phyloP scores from a whole-genome alignment of 2,888 invertebrate genomes.

The Ferrisia virgata region DNA sequence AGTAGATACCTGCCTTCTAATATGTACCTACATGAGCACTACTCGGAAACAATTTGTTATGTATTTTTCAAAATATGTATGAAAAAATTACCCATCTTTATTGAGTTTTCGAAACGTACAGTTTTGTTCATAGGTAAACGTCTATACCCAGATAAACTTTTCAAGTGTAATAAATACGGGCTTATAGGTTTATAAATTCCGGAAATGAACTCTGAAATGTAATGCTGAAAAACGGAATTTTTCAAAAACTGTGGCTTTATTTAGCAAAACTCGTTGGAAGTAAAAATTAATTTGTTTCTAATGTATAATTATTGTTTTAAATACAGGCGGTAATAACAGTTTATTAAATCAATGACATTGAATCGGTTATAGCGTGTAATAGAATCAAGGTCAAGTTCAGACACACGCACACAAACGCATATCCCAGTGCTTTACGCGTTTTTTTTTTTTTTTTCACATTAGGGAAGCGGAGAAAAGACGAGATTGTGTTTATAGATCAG shows the following conservation, averaged over 20 bases:
- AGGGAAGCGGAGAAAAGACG: conserved; percentile 21
- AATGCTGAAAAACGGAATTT: background rate
- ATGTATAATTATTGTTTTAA: conserved; percentile 39
- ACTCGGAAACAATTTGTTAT: too few species aligned
- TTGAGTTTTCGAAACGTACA: too few species aligned
- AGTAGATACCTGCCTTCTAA: too few species aligned
- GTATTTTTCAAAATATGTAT: too few species aligned
- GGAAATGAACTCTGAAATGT: background rate
- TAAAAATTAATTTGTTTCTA: conserved; percentile 1
- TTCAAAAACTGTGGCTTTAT: background rate
- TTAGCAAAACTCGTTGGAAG: background rate
- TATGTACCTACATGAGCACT: too few species aligned
- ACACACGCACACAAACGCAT: conserved; percentile 33
- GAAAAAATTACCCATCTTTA: too few species aligned
- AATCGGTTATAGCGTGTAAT: conserved; percentile 40
- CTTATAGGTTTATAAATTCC: too few species aligned
- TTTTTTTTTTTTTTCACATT: background rate
- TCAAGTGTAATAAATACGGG: too few species aligned
- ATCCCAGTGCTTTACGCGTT: background rate
- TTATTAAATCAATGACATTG: conserved; percentile 41
- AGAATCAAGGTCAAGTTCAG: conserved; percentile 43
- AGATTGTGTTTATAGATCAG: conserved; percentile 35
- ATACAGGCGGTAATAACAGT: conserved; percentile 34
- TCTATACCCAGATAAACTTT: too few species aligned
- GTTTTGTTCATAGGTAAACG: too few species aligned